Evolutionary conservation across 2,113 vertebrate species (phyloP).

Genomic region (Trematocara zebra): DNA sequence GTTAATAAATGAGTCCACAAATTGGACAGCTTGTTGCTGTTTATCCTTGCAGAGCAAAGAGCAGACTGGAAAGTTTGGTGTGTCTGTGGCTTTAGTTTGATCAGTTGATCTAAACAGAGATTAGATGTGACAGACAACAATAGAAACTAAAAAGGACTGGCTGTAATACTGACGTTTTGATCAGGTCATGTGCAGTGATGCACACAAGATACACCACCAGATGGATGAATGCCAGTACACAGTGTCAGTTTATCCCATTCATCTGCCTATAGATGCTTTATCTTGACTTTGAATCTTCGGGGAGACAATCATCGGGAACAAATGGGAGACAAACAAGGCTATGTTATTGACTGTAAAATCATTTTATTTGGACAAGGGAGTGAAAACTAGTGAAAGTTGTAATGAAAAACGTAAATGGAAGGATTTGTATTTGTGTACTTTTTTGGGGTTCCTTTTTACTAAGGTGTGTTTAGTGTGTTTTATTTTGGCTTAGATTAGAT

Average conservation of each 20-base stretch:
- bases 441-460: neutral
- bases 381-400: neutral
- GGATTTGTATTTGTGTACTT: neutral
- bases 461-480: neutral
- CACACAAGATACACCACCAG: neutral
- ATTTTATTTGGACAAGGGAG: neutral
- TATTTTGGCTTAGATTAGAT: neutral
- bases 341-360: neutral
- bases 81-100: neutral
- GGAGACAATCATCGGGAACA: neutral
- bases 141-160: neutral
- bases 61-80: neutral
- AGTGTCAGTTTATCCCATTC: neutral
- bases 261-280: neutral
- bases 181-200: neutral
- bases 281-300: neutral
- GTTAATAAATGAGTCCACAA: neutral
- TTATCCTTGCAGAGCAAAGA: neutral
- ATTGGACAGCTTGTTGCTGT: neutral
- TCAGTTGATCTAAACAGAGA: neutral
- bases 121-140: neutral
- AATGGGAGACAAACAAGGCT: neutral
- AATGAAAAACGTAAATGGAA: neutral
- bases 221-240: neutral
- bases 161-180: neutral